phyloP scores from a whole-genome alignment of 2,113 vertebrate genomes.

The Manacus vitellinus region DNA sequence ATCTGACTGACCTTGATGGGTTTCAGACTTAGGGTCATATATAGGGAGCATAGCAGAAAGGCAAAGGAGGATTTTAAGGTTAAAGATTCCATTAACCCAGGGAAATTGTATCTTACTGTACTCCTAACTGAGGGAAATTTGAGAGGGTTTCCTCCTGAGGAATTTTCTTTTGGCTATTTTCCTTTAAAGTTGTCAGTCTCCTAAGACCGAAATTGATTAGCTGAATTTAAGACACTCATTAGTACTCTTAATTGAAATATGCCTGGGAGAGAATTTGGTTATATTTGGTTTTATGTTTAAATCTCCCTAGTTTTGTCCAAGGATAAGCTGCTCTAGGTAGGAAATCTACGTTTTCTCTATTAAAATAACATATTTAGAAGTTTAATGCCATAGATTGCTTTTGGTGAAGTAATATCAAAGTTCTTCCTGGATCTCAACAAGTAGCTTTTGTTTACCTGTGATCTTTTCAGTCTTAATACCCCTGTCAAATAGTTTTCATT shows the following conservation, averaged over 20 bases:
- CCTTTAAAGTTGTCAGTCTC: not conserved
- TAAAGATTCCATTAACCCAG: not conserved
- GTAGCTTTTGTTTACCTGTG: not conserved
- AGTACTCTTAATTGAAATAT: constrained; percentile 26
- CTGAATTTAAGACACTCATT: constrained; percentile 14
- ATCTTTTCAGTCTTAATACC: not conserved
- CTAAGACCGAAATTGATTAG: not conserved
- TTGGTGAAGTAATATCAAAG: not conserved
- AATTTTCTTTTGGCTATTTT: not conserved
- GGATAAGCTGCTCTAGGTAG: not conserved
- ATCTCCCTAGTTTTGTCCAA: constrained; percentile 27
- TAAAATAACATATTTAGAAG: not conserved
- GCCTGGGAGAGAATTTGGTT: not conserved
- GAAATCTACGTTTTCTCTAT: not conserved
- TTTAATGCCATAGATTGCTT: not conserved
- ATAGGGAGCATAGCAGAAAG: not conserved
- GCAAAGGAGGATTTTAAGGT: not conserved
- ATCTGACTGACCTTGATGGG: not conserved
- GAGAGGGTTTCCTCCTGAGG: not conserved
- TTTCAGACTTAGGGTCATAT: not conserved
- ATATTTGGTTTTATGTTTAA: not conserved
- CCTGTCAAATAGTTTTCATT: not conserved
- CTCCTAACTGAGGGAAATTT: not conserved
- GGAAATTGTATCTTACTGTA: not conserved
- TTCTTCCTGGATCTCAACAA: not conserved